Percentiles rank a stretch among this genome's conserved stretches.
phyloP scores from a whole-genome alignment of 2,113 vertebrate genomes.

The Tamias sibiricus region DNA sequence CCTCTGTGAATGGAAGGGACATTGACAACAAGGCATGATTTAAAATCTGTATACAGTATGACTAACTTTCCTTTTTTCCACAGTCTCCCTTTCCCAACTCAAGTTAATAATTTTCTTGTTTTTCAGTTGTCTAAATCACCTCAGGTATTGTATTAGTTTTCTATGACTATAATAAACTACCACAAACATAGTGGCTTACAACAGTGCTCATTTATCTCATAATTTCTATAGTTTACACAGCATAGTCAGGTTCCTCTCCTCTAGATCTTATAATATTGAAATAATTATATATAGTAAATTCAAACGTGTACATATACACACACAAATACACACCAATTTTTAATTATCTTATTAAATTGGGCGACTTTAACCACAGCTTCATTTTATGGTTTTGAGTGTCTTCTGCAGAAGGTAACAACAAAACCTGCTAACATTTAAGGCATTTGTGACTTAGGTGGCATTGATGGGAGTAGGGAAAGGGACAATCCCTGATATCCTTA shows the following conservation, averaged over 20 bases:
- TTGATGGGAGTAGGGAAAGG: not conserved
- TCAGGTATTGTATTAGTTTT: not conserved
- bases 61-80: not conserved
- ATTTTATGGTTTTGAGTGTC: not conserved
- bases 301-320: not conserved
- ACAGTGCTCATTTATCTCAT: not conserved
- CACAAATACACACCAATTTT: not conserved
- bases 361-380: not conserved
- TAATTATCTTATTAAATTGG: not conserved
- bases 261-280: not conserved
- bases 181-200: not conserved
- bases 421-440: not conserved
- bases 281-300: not conserved
- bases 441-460: not conserved
- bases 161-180: not conserved
- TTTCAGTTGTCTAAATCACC: not conserved
- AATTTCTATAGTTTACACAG: not conserved
- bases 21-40: not conserved
- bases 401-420: not conserved
- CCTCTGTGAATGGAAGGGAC: not conserved
- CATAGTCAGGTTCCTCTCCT: not conserved
- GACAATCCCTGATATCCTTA: not conserved
- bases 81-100: not conserved
- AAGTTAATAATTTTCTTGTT: not conserved
- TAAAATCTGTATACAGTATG: accelerated